Evolutionary conservation across 1,140 invertebrate species (phyloP).

Genomic region (Lepidostoma basale): DNA sequence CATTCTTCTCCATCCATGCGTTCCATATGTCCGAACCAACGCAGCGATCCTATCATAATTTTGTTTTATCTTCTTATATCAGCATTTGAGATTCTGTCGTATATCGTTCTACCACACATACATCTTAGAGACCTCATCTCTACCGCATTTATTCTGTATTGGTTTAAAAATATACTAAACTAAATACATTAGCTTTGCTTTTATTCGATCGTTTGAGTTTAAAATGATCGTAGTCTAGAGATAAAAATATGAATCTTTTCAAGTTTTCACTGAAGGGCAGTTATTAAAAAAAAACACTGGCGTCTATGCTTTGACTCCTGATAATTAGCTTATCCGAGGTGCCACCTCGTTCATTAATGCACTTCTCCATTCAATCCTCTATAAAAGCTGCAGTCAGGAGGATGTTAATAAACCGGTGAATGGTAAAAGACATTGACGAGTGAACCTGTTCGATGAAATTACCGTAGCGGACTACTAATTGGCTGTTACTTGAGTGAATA

Average conservation of each 20-base stretch:
- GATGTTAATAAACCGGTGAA: slow-evolving; percentile 19
- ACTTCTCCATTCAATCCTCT: not conserved
- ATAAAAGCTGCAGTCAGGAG: not conserved
- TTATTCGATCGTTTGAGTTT: too few relatives aligned
- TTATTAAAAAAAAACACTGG: not conserved
- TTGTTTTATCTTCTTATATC: too few relatives aligned
- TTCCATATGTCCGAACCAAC: too few relatives aligned
- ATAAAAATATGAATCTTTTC: not conserved
- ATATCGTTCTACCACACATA: too few relatives aligned
- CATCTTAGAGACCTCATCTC: too few relatives aligned
- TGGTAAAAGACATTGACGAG: slow-evolving; percentile 5
- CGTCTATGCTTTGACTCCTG: slow-evolving; percentile 2
- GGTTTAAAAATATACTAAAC: too few relatives aligned
- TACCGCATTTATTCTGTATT: too few relatives aligned
- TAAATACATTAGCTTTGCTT: too few relatives aligned
- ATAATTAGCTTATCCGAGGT: slow-evolving; percentile 13
- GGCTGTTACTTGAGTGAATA: slow-evolving; percentile 8
- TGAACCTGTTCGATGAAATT: slow-evolving; percentile 1
- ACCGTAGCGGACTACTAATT: slow-evolving; percentile 15
- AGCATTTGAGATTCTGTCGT: too few relatives aligned
- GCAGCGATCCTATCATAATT: too few relatives aligned
- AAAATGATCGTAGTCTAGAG: not conserved
- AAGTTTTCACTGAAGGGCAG: not conserved
- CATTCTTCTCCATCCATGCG: too few relatives aligned
- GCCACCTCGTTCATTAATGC: slow-evolving; percentile 18